Base-by-base conservation (phyloP, 2,888 invertebrate species). In the Venusia cambrica region DNA sequence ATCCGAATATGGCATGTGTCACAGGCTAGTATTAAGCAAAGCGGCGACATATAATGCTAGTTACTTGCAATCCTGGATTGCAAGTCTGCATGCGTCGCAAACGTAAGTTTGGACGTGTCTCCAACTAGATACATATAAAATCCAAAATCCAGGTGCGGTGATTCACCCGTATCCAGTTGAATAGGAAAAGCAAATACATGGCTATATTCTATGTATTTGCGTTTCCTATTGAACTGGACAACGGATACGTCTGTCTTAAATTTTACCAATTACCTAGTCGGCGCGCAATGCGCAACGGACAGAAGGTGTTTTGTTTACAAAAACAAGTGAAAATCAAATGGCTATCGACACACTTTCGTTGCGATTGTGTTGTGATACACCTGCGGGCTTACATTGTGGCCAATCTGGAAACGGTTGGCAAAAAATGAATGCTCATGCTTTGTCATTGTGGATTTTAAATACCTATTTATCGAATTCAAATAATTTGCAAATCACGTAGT, bases 211-310 rank as follows among this genome's bases (percentile, higher is more conserved):
- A 46, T 71, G 63, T 80, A 73, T 84, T 84, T 79, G 67, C 59
- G 64, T 71, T 79, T 74, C 72, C 61, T 68, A 73, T 74, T 67
- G 62, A 50, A 28, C 34, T 60, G 54, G 54, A 64, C 67, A 69
- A 73, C 69, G 70, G 71, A 78, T 74, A 77, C 67, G 76, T 76
- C 34, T 85, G 78, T 80, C 71, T 68, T 70, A 68, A 81, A 81
- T 87, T 84, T 85, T 85, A 81, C 85, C 80, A 83, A 85, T 85
- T 85, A 83, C 64, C 61, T 62, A 45, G 57, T 54, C 53, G 50
- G 54, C 57, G 66, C 74, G n/a, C n/a, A n/a, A 69, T 72, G 73
- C n/a, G n/a, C n/a, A 68, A 57, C 64, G 53, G 45, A 35, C 54
- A 46, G 51, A 54, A n/a, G 45, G 31, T 39, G 66, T 79, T 74